A percentile compares a stretch with the other conserved stretches of the same genome.
phyloP scores from a whole-genome alignment of 1,140 invertebrate species.

The Bombus consobrinus region DNA sequence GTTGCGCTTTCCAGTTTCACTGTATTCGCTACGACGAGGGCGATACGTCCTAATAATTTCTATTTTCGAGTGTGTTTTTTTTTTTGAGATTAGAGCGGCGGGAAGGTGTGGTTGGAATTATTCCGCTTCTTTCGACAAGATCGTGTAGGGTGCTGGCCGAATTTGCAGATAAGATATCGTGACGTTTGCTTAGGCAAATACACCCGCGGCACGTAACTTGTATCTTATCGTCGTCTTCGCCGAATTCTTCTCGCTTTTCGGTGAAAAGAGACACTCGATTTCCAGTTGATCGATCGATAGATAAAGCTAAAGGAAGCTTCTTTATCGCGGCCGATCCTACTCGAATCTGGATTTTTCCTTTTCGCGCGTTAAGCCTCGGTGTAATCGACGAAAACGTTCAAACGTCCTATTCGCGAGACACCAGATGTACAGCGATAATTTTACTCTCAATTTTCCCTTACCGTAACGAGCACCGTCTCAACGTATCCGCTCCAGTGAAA shows the following conservation, averaged over 20 bases:
- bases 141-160: neutral
- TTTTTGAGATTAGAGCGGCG: accelerated
- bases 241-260: neutral
- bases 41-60: too few relatives aligned
- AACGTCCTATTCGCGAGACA: too few relatives aligned
- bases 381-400: too few relatives aligned
- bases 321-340: neutral
- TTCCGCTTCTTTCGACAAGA: neutral
- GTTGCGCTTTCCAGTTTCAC: too few relatives aligned
- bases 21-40: too few relatives aligned
- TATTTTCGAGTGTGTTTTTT: neutral
- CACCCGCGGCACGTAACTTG: neutral
- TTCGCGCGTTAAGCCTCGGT: too few relatives aligned
- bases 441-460: too few relatives aligned
- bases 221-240: constrained; percentile 8
- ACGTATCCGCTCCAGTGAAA: too few relatives aligned
- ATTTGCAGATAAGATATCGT: constrained; percentile 3
- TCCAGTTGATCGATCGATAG: neutral
- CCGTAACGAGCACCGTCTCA: too few relatives aligned
- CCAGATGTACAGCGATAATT: too few relatives aligned
- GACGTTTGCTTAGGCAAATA: neutral
- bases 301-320: neutral
- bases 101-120: neutral
- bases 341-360: neutral
- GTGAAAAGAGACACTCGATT: neutral